phyloP scores from a whole-genome alignment of 2,113 vertebrate species.

The Cynoglossus semilaevis region DNA sequence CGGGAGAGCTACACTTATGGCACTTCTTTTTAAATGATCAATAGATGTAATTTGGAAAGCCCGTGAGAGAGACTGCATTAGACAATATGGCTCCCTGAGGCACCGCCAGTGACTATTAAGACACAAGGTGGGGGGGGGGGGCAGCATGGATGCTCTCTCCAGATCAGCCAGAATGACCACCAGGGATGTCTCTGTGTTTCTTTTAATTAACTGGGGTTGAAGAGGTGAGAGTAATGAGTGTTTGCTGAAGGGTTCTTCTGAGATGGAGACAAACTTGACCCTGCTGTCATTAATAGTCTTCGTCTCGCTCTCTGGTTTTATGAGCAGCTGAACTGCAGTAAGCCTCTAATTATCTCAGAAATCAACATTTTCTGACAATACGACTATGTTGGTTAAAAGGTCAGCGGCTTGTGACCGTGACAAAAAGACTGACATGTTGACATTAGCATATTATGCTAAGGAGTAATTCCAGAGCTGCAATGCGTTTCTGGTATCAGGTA shows the following conservation, averaged over 20 bases:
- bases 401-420: background rate
- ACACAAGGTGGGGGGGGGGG: constrained; percentile 25
- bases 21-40: constrained; percentile 40
- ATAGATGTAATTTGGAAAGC: constrained; percentile 49
- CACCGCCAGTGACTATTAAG: constrained; percentile 22
- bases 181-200: constrained; percentile 11
- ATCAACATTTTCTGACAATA: constrained; percentile 13
- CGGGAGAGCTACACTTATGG: constrained; percentile 27
- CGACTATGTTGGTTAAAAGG: background rate
- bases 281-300: background rate
- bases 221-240: constrained; percentile 11
- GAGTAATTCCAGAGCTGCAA: constrained; percentile 21
- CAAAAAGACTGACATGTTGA: constrained; percentile 3
- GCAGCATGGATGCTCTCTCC: constrained; percentile 16
- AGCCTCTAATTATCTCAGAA: constrained; percentile 8
- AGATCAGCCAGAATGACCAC: constrained; percentile 21
- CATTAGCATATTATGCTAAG: constrained; percentile 9
- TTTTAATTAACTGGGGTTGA: constrained; percentile 24
- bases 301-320: background rate
- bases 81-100: constrained; percentile 30
- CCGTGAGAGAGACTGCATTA: constrained; percentile 27
- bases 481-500: constrained; percentile 6
- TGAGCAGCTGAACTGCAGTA: constrained; percentile 11
- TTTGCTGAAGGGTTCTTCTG: constrained; percentile 21
- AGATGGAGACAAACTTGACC: constrained; percentile 7